Evolutionary conservation across 2,888 invertebrate genomes (phyloP).

Genomic region (Paralinhomoeus sp.): DNA sequence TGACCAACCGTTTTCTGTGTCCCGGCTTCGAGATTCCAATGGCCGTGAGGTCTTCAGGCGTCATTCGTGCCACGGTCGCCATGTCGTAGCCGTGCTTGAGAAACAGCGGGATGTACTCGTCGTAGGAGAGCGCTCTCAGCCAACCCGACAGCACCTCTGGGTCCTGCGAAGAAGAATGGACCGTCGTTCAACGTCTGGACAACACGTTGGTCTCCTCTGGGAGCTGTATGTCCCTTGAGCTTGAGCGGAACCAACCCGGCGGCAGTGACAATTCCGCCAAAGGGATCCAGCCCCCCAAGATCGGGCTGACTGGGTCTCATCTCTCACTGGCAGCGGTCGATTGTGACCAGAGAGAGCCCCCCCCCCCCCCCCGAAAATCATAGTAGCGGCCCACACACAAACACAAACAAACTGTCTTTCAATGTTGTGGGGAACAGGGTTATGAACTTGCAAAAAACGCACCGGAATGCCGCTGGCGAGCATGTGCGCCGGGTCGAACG

Average conservation of each 20-base stretch:
- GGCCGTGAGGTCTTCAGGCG: slow-evolving; percentile 57
- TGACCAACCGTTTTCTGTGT: slow-evolving; percentile 46
- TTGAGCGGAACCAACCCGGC: too few relatives aligned
- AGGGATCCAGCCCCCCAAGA: too few relatives aligned
- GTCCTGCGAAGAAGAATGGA: slow-evolving; percentile 40
- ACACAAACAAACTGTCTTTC: not conserved
- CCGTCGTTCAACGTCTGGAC: too few relatives aligned
- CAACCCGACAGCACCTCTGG: slow-evolving; percentile 75
- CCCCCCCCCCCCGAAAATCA: too few relatives aligned
- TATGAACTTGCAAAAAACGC: slow-evolving; percentile 25
- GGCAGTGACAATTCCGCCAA: too few relatives aligned
- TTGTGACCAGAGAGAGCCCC: too few relatives aligned
- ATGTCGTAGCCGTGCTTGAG: slow-evolving; percentile 87
- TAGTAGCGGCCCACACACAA: not conserved
- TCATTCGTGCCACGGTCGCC: slow-evolving; percentile 93
- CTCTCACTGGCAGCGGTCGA: too few relatives aligned
- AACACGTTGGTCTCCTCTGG: too few relatives aligned
- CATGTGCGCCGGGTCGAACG: slow-evolving; percentile 29
- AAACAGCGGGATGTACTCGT: slow-evolving; percentile 78
- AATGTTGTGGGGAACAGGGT: slow-evolving; percentile 8
- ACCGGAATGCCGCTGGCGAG: slow-evolving; percentile 45
- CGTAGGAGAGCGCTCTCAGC: slow-evolving; percentile 75
- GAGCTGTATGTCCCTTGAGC: too few relatives aligned
- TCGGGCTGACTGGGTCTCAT: too few relatives aligned
- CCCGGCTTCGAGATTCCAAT: slow-evolving; percentile 79